Evolutionary conservation across 1,140 invertebrate species (phyloP).

Genomic region (Nixonia krombeini): DNA sequence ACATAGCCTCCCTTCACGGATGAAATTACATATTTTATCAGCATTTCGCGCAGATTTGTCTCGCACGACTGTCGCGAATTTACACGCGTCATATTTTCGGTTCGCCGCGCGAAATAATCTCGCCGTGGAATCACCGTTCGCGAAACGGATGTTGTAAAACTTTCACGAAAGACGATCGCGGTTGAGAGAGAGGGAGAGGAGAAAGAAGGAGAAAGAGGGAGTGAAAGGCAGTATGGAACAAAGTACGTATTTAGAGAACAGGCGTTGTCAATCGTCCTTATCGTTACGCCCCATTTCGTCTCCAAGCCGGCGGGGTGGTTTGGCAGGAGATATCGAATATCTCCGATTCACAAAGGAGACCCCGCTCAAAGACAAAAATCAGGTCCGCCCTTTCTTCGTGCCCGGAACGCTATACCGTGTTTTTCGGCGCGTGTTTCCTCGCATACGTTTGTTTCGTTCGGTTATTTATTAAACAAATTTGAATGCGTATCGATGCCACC

Average conservation of each 20-base stretch:
- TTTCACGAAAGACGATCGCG: constrained; percentile 52
- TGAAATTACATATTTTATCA: no score
- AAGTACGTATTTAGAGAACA: constrained; percentile 42
- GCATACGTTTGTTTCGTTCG: neutral
- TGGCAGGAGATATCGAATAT: constrained; percentile 58
- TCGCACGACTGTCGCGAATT: no score
- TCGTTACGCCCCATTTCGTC: constrained; percentile 62
- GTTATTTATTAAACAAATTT: no score
- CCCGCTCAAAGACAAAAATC: constrained; percentile 58
- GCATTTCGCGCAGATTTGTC: no score
- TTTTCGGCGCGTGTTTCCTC: neutral
- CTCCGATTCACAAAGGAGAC: constrained; percentile 47
- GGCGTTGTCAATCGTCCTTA: constrained; percentile 55
- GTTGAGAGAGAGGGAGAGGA: no score
- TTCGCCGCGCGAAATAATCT: no score
- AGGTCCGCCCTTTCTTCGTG: constrained; percentile 63
- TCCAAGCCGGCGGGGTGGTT: constrained; percentile 34
- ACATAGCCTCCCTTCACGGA: no score
- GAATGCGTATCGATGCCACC: no score
- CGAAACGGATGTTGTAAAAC: constrained; percentile 64
- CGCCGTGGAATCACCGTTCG: no score
- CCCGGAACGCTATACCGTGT: constrained; percentile 18
- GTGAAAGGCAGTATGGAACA: no score
- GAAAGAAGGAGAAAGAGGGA: no score
- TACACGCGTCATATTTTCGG: no score